Conservation (phyloP, 2,113 vertebrate species). For the Nanger granti region DNA sequence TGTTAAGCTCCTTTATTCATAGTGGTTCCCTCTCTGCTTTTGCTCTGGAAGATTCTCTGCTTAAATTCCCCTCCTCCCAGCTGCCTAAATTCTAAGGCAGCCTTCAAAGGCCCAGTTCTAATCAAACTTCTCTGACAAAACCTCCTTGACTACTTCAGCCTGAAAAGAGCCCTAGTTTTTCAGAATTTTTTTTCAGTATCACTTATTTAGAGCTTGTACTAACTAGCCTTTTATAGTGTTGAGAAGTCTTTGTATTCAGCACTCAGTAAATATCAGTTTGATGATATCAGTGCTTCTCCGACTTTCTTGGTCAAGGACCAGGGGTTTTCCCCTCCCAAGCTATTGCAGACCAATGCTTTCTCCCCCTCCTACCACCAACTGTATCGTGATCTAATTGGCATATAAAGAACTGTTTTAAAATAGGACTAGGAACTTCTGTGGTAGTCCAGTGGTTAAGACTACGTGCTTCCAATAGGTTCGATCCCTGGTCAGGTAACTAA, state of each 20-base stretch:
- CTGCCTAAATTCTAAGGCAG: background rate
- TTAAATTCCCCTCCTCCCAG: background rate
- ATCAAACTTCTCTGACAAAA: background rate
- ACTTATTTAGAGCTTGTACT: background rate
- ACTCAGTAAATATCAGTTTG: background rate
- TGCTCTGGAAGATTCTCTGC: background rate
- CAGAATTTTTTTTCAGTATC: background rate
- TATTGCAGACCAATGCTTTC: background rate
- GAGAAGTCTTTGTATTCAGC: background rate
- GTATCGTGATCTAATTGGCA: background rate
- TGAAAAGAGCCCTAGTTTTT: background rate
- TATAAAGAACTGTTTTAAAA: background rate
- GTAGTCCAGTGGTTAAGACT: background rate
- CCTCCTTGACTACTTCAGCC: background rate
- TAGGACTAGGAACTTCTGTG: background rate
- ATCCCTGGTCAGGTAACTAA: background rate
- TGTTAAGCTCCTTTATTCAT: background rate
- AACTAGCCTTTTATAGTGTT: background rate
- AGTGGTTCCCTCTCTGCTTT: background rate
- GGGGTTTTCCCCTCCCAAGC: background rate
- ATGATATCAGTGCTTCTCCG: background rate
- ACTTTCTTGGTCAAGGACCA: background rate
- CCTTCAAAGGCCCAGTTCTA: background rate
- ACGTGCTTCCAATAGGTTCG: background rate
- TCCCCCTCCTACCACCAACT: background rate